A percentile compares a stretch with the other conserved stretches of the same genome.
Evolutionary conservation across 2,113 vertebrate genomes (phyloP).

Genomic region (Plecotus auritus): DNA sequence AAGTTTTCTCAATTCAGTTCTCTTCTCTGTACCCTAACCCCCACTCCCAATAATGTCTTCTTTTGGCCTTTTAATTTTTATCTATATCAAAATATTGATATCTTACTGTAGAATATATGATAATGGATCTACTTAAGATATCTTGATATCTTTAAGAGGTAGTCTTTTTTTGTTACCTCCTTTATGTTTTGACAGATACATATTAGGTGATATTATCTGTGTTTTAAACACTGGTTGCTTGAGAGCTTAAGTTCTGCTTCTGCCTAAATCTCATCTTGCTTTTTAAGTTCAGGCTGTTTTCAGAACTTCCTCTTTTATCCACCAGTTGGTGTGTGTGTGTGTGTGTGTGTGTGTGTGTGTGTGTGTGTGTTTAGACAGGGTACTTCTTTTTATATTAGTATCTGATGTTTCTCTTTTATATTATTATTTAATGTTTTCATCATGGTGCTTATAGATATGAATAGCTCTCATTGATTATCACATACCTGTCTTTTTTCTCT

Average conservation of each 20-base stretch:
- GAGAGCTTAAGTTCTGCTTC: conserved; percentile 22
- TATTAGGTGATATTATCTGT: not conserved
- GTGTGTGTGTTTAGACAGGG: not conserved
- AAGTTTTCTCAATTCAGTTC: not conserved
- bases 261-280: not conserved
- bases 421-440: conserved; percentile 3
- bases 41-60: not conserved
- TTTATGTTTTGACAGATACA: conserved; percentile 29
- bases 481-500: not conserved
- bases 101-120: not conserved
- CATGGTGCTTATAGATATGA: not conserved
- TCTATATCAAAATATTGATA: not conserved
- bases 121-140: not conserved
- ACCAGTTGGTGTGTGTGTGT: not conserved
- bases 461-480: not conserved
- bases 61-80: not conserved
- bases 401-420: not conserved
- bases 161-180: not conserved
- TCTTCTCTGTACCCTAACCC: not conserved
- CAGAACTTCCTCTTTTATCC: not conserved
- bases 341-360: no score
- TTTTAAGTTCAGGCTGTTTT: conserved; percentile 25
- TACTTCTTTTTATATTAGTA: conserved; percentile 23
- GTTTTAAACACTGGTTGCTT: conserved; percentile 26
- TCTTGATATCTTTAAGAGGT: not conserved